Conservation (phyloP, 2,113 vertebrate species). For the Urocynchramus pylzowi region DNA sequence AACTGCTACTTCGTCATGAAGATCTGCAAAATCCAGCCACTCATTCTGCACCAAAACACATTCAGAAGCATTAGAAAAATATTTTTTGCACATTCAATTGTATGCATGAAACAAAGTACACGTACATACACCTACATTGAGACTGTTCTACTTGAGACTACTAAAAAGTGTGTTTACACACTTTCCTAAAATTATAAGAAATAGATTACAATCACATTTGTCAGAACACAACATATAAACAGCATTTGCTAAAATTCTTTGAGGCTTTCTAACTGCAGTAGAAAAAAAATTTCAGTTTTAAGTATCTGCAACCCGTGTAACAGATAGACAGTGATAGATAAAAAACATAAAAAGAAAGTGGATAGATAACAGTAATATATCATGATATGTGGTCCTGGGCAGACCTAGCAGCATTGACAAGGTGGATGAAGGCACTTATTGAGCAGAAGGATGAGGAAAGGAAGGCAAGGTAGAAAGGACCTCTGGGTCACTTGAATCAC, state of each 20-base stretch:
- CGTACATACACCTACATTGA: background rate
- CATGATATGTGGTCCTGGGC: rapidly evolving
- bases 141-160: background rate
- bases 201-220: background rate
- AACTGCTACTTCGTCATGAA: background rate
- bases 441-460: background rate
- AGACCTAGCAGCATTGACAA: background rate
- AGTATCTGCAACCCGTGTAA: background rate
- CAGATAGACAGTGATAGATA: background rate
- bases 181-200: background rate
- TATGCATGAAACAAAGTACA: background rate
- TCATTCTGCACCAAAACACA: background rate
- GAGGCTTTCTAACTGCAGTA: background rate
- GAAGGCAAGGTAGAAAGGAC: background rate
- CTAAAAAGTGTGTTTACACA: background rate
- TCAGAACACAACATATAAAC: background rate
- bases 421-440: background rate
- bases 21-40: background rate
- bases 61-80: conserved; percentile 33
- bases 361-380: background rate
- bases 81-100: background rate
- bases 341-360: background rate
- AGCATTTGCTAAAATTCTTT: background rate
- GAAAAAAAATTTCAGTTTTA: background rate
- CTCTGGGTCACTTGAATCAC: background rate